Conservation (phyloP, 2,113 vertebrate species). For the Chaetodon auriga region DNA sequence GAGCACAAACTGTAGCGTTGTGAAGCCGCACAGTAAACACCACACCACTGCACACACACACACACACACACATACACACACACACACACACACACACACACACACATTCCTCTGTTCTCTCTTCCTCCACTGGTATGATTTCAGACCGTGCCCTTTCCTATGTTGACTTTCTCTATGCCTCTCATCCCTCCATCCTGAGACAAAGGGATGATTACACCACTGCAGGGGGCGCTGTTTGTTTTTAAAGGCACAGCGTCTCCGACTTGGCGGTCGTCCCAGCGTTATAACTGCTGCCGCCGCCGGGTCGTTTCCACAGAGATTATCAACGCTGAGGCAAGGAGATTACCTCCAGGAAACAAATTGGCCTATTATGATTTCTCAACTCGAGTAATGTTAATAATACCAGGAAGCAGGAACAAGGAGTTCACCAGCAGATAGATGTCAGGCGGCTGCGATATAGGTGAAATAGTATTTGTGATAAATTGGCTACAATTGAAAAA, state of each 20-base stretch:
- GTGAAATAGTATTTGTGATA: constrained; percentile 11
- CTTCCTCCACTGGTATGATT: constrained; percentile 13
- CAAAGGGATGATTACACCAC: constrained; percentile 51
- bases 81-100: constrained; percentile 10
- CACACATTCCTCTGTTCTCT: background rate
- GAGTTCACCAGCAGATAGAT: constrained; percentile 25
- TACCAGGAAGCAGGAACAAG: constrained; percentile 8
- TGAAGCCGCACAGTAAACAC: constrained; percentile 11
- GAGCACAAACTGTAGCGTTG: constrained; percentile 5
- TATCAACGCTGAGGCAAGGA: constrained; percentile 46
- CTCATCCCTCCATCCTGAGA: constrained; percentile 38
- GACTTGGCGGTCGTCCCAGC: constrained; percentile 39
- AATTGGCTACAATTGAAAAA: constrained; percentile 9
- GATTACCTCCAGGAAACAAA: constrained; percentile 68
- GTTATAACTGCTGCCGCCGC: constrained; percentile 45
- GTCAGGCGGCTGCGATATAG: background rate
- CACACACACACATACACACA: background rate
- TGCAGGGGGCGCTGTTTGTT: constrained; percentile 54
- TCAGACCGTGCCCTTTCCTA: constrained; percentile 6
- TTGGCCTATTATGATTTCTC: constrained; percentile 64
- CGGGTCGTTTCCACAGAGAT: constrained; percentile 64
- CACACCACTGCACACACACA: constrained; percentile 2
- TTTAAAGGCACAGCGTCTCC: constrained; percentile 42
- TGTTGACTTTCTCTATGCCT: constrained; percentile 26
- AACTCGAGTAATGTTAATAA: constrained; percentile 45